Base-by-base conservation (phyloP, 1,140 invertebrate species). In the Ridgeia piscesae region DNA sequence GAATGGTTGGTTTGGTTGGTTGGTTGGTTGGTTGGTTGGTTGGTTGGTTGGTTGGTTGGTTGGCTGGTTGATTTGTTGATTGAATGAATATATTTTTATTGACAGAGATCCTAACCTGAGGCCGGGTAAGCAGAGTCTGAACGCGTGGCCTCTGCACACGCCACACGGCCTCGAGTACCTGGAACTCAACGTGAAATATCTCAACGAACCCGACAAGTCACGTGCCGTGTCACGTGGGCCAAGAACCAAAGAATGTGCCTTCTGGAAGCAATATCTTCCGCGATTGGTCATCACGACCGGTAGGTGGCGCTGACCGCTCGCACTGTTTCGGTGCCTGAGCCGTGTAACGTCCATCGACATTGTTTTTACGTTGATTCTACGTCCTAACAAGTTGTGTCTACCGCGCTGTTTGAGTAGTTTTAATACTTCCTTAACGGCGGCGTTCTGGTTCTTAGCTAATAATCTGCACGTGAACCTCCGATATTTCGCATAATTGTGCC, bases 221-320 rank as follows among this genome's bases (percentile, higher is more conserved):
- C 91, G 91, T 34, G 77, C 93, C n/a, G 97, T 98, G 34, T 98
- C 98, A 14, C 97, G 97, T 92, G 99, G 98, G 33, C 97, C 98
- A 9, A 97, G 98, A 93, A 97, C 98, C 92, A 98, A 98, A 96
- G 97, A 99, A 95, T 99, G 99, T 96, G 98, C 98, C 92, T 99
- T 99, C 96, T 99, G 99, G 98, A 98, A 98, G 95, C 97, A 98
- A 95, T 99, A 99, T 95, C 96, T 99, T 95, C 98, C 99, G 92
- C 97, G 98, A 95, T 96, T 99, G 48, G 97, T 98, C 93, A 96
- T 97, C 94, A 97, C 97, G 17, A 96, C 96, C 91, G 95, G 96
- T 97, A 94, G 42, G 91, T 92, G 34, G 35, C 58, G 58, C 58
- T 77, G 58, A 77, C 11, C 27, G 58, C 27, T 77, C 58, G 58